Evolutionary conservation across 2,797 vertebrate genomes (phyloP), one percentile per base, ranked within the genome.

Genomic region (Ctenopoma kingsleyae): DNA sequence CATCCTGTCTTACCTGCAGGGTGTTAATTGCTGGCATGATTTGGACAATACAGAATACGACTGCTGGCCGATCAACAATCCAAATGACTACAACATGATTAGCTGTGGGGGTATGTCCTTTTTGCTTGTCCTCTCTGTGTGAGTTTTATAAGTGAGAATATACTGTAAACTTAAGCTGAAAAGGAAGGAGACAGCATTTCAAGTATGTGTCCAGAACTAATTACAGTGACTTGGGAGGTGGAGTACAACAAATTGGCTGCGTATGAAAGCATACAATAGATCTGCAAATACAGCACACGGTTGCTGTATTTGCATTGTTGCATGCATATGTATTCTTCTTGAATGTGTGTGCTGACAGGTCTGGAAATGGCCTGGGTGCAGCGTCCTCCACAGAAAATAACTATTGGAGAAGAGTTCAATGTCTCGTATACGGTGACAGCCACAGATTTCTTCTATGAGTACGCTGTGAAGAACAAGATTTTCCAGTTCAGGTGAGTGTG

Each of bases 291-390:
- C 1, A 63, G 9, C 23, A 38, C 52, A 46, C 17, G 11, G 41
- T 7, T 38, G 36, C 10, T 38, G 36, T 38, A 38, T 38, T 13
- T 58, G 10, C 48, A 6, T 35, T 38, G n/a, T 25, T 56, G 9
- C 2, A 46, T 16, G 36, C 22, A 19, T 49, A 23, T 40, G n/a
- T 9, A 4, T 22, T 44, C 32, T 48, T 27, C 49, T 16, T 64
- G 54, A 41, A 30, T 30, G 0, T 84, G 64, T 80, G 50, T 36
- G 66, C 40, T 44, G 40, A 54, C 76, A 94, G 93, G 93, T 59
- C 87, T 95, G 72, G 94, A 95, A 65, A 94, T 95, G 93, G 85
- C 90, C 8, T 95, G 93, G 93, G 84, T 94, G 23, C 90, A 92
- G 35, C 89, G 91, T 49, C 93, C 93, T 30, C 92, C 93, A 13